A percentile compares a stretch with the other conserved stretches of the same genome.
phyloP scores from a whole-genome alignment of 2,797 vertebrate genomes.

The Bovichtus variegatus region DNA sequence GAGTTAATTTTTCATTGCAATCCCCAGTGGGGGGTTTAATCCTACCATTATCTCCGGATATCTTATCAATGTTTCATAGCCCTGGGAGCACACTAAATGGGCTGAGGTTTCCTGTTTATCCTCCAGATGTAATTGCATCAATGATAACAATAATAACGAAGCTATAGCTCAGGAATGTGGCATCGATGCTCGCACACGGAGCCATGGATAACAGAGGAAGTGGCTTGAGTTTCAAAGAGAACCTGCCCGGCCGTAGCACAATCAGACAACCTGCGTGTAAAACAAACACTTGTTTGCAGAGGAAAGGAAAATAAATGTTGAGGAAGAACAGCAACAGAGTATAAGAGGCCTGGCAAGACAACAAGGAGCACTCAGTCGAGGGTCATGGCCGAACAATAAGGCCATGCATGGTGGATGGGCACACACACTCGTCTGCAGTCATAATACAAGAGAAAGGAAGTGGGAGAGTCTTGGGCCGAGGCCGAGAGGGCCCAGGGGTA shows the following conservation, averaged over 20 bases:
- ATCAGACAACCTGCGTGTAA: conserved; percentile 53
- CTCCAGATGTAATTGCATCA: conserved; percentile 56
- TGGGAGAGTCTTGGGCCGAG: conserved; percentile 46
- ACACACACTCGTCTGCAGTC: conserved; percentile 68
- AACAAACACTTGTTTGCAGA: conserved; percentile 68
- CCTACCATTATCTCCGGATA: neutral
- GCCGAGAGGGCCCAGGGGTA: conserved; percentile 40
- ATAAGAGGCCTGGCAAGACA: conserved; percentile 48
- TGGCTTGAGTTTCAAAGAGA: conserved; percentile 57
- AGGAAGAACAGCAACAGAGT: conserved; percentile 39
- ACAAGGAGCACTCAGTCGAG: conserved; percentile 38
- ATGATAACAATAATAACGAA: conserved; percentile 52
- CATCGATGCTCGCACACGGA: conserved; percentile 44
- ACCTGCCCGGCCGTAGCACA: conserved; percentile 23
- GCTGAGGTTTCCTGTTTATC: conserved; percentile 57
- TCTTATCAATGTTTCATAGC: conserved; percentile 15
- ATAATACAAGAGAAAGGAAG: conserved; percentile 68
- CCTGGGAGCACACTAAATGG: neutral
- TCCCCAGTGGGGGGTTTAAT: too few relatives aligned
- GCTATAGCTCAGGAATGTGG: conserved; percentile 36
- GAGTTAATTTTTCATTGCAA: too few relatives aligned
- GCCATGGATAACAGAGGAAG: conserved; percentile 59
- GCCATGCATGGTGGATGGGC: conserved; percentile 59
- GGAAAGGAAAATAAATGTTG: conserved; percentile 60
- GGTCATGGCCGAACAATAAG: conserved; percentile 50